These are phyloP conservation scores for Macrochelys suwanniensis DNA, from an alignment of 2,797 vertebrate genomes.

Conservation along the genomic window DNA sequence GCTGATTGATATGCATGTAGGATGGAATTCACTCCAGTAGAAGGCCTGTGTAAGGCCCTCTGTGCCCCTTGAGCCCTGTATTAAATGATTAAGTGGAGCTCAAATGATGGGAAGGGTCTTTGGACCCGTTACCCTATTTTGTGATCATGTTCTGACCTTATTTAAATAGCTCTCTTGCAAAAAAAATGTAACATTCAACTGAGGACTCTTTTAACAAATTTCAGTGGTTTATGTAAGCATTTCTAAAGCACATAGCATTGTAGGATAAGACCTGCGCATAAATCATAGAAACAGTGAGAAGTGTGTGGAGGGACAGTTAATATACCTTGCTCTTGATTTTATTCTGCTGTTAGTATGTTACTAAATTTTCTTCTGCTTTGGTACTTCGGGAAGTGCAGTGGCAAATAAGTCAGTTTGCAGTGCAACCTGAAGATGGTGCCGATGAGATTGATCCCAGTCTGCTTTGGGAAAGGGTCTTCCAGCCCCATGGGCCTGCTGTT, in stretches of 20 bases:
- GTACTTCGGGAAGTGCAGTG: background rate
- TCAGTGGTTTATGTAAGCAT: background rate
- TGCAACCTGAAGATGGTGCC: background rate
- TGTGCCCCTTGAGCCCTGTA: constrained; percentile 33
- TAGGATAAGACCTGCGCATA: background rate
- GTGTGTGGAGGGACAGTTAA: background rate
- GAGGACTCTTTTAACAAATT: background rate
- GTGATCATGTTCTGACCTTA: background rate
- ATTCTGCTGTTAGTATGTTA: background rate
- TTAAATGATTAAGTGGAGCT: background rate
- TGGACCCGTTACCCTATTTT: background rate
- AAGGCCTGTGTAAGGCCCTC: constrained; percentile 41
- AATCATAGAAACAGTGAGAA: background rate
- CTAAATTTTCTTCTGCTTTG: background rate
- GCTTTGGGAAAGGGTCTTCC: background rate
- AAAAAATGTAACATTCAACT: background rate
- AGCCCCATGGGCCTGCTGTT: fast-evolving
- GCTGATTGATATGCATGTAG: constrained; percentile 46
- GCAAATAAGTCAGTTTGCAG: background rate
- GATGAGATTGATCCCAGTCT: fast-evolving
- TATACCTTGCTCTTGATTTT: background rate
- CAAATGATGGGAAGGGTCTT: background rate
- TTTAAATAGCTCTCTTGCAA: background rate
- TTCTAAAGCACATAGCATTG: background rate
- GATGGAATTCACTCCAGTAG: constrained; percentile 35